phyloP scores from a whole-genome alignment of 2,113 vertebrate species.

The Hyla sarda region DNA sequence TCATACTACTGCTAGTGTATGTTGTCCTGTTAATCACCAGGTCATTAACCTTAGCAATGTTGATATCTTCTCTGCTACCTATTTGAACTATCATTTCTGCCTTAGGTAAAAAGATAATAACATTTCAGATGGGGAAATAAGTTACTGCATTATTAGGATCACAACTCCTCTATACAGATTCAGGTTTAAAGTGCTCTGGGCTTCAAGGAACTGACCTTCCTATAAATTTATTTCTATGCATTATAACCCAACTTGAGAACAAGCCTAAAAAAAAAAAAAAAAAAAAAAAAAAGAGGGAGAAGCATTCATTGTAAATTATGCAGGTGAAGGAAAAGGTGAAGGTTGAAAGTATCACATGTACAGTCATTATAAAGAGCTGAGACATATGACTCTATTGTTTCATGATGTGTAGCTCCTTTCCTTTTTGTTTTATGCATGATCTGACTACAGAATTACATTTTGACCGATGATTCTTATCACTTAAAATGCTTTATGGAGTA shows the following conservation, averaged over 20 bases:
- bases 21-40: slow-evolving; percentile 51
- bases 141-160: slow-evolving; percentile 20
- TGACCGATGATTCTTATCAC: background rate
- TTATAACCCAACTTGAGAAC: background rate
- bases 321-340: slow-evolving; percentile 27
- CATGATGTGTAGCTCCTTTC: slow-evolving; percentile 27
- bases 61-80: slow-evolving; percentile 34
- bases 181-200: slow-evolving; percentile 34
- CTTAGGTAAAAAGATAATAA: slow-evolving; percentile 28
- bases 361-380: slow-evolving; percentile 21
- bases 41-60: slow-evolving; percentile 43
- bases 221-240: slow-evolving; percentile 40
- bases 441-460: slow-evolving; percentile 22
- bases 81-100: slow-evolving; percentile 50
- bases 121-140: slow-evolving; percentile 56
- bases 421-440: slow-evolving; percentile 7
- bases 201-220: slow-evolving; percentile 22
- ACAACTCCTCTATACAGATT: background rate
- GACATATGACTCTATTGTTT: slow-evolving; percentile 38
- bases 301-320: slow-evolving; percentile 36
- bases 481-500: background rate
- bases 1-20: slow-evolving; percentile 18
- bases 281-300: slow-evolving; percentile 11
- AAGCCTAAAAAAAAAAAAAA: background rate
- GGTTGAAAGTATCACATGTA: slow-evolving; percentile 26